Evolutionary conservation across 2,797 vertebrate species (phyloP).

Genomic region (Rhinichthys osculus): DNA sequence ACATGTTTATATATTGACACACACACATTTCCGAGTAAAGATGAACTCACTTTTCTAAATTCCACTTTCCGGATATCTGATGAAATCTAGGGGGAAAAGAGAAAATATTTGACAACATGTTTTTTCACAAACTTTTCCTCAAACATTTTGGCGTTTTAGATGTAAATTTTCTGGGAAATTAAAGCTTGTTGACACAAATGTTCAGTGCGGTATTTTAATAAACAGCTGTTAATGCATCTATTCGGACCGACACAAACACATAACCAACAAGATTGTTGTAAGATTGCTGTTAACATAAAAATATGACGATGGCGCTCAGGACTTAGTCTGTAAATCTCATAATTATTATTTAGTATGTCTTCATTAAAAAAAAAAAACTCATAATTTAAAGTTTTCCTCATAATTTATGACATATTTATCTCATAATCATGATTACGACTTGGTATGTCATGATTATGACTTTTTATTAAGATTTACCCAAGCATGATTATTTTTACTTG

Average conservation of each 20-base stretch:
- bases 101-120: not conserved
- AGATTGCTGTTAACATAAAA: not conserved
- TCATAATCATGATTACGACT: not conserved
- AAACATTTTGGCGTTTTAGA: too few species aligned
- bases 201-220: not conserved
- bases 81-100: not conserved
- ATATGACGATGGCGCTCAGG: not conserved
- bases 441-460: not conserved
- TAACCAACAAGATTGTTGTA: not conserved
- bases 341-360: too few species aligned
- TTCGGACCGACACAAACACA: not conserved
- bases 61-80: not conserved
- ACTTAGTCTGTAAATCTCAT: not conserved
- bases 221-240: not conserved
- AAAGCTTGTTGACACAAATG: not conserved
- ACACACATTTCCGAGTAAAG: not conserved
- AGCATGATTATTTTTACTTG: not conserved
- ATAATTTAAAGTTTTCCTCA: not conserved
- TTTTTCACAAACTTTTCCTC: not conserved
- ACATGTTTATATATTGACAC: not conserved
- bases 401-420: too few species aligned
- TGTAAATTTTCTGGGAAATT: not conserved
- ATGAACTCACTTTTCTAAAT: constrained; percentile 6
- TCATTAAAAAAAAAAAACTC: too few species aligned
- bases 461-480: not conserved